Conservation (phyloP, 2,888 invertebrate species). For the Andrena bucephala region DNA sequence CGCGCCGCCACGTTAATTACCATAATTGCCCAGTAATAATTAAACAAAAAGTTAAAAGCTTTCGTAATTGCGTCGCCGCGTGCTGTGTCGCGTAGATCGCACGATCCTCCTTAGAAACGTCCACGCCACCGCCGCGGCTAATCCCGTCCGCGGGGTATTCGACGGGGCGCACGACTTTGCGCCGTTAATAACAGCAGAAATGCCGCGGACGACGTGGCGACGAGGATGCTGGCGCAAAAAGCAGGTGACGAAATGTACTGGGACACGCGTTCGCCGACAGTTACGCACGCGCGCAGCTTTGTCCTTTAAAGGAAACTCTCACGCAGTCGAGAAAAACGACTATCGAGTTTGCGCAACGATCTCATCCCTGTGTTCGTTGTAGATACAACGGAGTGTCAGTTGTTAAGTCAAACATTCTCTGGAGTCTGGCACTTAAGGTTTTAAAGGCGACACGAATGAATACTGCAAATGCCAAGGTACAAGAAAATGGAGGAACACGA, state of each 20-base stretch:
- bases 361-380: neutral
- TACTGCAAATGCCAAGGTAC: too few relatives aligned
- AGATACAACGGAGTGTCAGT: constrained; percentile 6
- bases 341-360: constrained; percentile 10
- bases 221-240: neutral
- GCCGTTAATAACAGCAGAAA: too few relatives aligned
- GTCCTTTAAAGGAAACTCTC: constrained; percentile 14
- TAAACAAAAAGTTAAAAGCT: constrained; percentile 42
- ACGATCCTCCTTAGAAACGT: neutral
- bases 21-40: constrained; percentile 55
- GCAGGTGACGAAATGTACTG: neutral
- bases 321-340: constrained; percentile 7
- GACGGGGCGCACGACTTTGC: neutral
- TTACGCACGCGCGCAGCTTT: neutral
- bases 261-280: too few relatives aligned
- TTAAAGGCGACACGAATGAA: too few relatives aligned
- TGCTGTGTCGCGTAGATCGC: neutral
- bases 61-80: constrained; percentile 23
- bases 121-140: neutral
- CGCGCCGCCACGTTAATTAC: constrained; percentile 44
- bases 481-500: neutral
- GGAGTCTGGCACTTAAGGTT: too few relatives aligned
- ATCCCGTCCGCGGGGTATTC: neutral
- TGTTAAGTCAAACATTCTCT: constrained; percentile 1
- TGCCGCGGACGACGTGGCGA: neutral